A percentile compares a stretch with the other conserved stretches of the same genome.
These are phyloP conservation scores for Lepidurus packardi DNA, from an alignment of 1,140 invertebrate species.

Conservation along the genomic window DNA sequence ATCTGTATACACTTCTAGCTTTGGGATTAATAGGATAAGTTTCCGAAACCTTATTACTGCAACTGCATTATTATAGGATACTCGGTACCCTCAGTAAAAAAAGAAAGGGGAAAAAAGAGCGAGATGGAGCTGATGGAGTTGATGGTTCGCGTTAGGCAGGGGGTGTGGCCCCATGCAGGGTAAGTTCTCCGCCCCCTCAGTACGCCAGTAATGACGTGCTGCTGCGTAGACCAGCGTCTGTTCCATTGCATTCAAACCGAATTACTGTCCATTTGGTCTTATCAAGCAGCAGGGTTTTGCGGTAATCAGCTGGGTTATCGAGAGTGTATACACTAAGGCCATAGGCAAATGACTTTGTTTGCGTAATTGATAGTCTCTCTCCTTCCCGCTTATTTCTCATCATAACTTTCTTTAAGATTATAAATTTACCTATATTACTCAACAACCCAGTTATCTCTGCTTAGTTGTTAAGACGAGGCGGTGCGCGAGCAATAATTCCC, in stretches of 20 bases:
- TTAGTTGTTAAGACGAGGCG: too few relatives aligned
- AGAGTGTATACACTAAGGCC: background rate
- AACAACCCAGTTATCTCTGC: too few relatives aligned
- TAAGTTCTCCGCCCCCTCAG: conserved; percentile 20
- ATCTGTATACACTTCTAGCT: background rate
- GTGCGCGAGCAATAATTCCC: too few relatives aligned
- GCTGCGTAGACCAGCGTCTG: conserved; percentile 13
- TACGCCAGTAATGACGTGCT: conserved; percentile 16
- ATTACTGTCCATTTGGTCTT: conserved; percentile 2
- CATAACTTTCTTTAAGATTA: background rate
- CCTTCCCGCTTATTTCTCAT: background rate
- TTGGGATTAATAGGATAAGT: background rate
- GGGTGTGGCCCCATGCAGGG: conserved; percentile 11
- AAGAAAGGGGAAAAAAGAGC: background rate
- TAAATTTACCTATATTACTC: too few relatives aligned
- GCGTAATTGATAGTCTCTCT: background rate
- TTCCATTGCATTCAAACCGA: conserved; percentile 15
- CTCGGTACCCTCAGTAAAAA: background rate
- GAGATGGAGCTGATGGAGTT: background rate
- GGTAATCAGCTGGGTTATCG: conserved; percentile 11
- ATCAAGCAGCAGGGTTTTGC: conserved; percentile 9
- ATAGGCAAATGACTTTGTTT: background rate
- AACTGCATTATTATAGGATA: background rate
- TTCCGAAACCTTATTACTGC: conserved; percentile 12
- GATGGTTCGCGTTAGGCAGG: background rate